Base-by-base conservation (phyloP, 2,113 vertebrate species). In the Eretmodus cyanostictus region DNA sequence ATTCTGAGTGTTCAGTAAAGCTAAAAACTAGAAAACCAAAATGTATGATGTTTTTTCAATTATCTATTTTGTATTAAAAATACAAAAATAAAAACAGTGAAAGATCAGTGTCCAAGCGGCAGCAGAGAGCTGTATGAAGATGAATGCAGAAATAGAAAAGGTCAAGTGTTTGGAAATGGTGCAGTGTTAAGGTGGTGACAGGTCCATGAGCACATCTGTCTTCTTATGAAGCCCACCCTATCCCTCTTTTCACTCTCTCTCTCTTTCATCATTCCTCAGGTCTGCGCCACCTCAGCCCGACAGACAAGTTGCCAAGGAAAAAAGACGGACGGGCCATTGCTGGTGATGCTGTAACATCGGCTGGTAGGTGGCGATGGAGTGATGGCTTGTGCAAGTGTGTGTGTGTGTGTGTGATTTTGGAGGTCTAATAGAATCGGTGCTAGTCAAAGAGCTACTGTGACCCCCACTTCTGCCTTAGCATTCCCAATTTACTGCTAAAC, bases 401-500 rank as follows among this genome's bases (percentile, higher is more conserved):
- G 8, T 29, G 8, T 29, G 7, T 89, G 49, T 66, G 59, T 36
- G 11, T 17, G 24, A 53, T 84, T 85, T 2, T 36, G n/a, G 79
- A 38, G 86, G 80, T 82, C 45, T 7, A 4, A 61, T 51, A 49
- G 24, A 68, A 49, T 61, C 79, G 12, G 68, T 5, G 53, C 42
- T 54, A 22, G 78, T 93, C 89, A 90, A 88, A 86, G 84, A 89
- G 86, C 89, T 86, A 59, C 89, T 85, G 81, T 91, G 85, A 86
- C 79, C 80, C 45, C 89, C 73, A 87, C 68, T 89, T 92, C 17
- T 86, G 80, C 84, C 82, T 84, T 89, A 87, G 73, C 71, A 40
- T 87, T 89, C 86, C 85, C 79, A 86, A 24, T 90, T 90, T 88
- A 86, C 90, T 90, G 63, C 87, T 80, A 91, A 92, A 86, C 84